phyloP scores from a whole-genome alignment of 2,888 invertebrate species.

The Ypsolopha scabrella region DNA sequence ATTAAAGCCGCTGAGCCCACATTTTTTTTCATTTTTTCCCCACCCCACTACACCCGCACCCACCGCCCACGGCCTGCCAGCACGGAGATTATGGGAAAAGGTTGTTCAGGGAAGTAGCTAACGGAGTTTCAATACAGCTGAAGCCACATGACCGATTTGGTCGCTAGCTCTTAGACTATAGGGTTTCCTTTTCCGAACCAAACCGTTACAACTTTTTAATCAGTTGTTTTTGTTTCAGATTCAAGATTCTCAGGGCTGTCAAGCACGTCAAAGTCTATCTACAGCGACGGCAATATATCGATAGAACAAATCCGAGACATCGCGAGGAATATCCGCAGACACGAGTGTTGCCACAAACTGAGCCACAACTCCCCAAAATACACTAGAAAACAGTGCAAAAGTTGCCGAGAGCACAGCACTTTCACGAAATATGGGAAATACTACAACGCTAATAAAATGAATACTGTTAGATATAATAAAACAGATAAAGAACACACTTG shows the following conservation, averaged over 20 bases:
- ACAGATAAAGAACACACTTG: constrained; percentile 18
- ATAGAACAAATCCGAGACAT: constrained; percentile 81
- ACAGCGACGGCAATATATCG: constrained; percentile 64
- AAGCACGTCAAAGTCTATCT: constrained; percentile 67
- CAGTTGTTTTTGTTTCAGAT: constrained; percentile 36
- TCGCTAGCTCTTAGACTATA: too few relatives aligned
- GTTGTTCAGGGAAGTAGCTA: too few relatives aligned
- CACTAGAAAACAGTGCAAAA: constrained; percentile 59
- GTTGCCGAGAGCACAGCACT: constrained; percentile 37
- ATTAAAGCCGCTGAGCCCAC: too few relatives aligned
- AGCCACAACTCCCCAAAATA: constrained; percentile 61
- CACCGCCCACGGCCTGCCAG: too few relatives aligned
- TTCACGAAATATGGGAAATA: constrained; percentile 56
- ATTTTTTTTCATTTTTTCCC: too few relatives aligned
- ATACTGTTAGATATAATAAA: constrained; percentile 37
- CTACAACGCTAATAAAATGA: constrained; percentile 59
- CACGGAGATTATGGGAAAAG: too few relatives aligned
- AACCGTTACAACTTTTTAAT: background rate
- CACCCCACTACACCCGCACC: too few relatives aligned
- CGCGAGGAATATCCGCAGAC: constrained; percentile 82
- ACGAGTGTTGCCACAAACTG: constrained; percentile 74
- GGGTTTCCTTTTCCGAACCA: too few relatives aligned
- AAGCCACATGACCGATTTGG: too few relatives aligned
- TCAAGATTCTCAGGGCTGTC: constrained; percentile 54
- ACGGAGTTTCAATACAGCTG: too few relatives aligned